Evolutionary conservation across 1,140 invertebrate species (phyloP), one percentile per base, ranked within the genome.

Genomic region (Dryas iulia): DNA sequence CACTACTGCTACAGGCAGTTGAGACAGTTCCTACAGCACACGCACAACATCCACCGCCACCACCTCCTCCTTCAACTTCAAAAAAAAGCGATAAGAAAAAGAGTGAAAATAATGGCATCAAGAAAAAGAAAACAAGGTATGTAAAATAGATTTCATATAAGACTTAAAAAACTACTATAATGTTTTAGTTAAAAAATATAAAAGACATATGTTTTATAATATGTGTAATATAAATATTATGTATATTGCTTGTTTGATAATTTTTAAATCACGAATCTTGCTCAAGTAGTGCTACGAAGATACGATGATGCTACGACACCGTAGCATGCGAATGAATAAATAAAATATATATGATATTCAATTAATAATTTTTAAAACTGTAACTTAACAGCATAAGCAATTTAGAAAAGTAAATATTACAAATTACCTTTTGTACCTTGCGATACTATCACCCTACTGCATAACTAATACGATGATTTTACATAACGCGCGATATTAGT

Each of bases 121-220:
- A 98, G 81, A 98, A 98, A 90, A 98, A 98, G 90, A 98, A 98
- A 93, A 98, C 97, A 23, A 96, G 97, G 97, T 98, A 66, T 66
- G 77, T 30, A 47, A 21, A 1, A 10, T 7, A 47, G 6, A 18
- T 47, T 47, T 8, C 3, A 18, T 5, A 7, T 18, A 18, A 7
- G 18, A 7, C 0, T 47, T 39, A 21, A 21, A 18, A 47, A 8
- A 47, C 18, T n/a, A 18, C 14, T 18, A 14, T 21, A 21, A 47
- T 0, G 7, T 47, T 47, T 10, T 10, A 6, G 7, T 7, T 21
- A 8, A 7, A 5, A 18, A 8, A 47, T 14, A 47, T 18, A 47
- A 18, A n/a, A 18, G 0, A 18, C 7, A 47, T 18, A 47, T 18
- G 7, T 18, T 14, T 39, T n/a, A n/a, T n/a, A n/a, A n/a, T n/a